phyloP scores from a whole-genome alignment of 1,140 invertebrate species.

The Lethrus apterus region DNA sequence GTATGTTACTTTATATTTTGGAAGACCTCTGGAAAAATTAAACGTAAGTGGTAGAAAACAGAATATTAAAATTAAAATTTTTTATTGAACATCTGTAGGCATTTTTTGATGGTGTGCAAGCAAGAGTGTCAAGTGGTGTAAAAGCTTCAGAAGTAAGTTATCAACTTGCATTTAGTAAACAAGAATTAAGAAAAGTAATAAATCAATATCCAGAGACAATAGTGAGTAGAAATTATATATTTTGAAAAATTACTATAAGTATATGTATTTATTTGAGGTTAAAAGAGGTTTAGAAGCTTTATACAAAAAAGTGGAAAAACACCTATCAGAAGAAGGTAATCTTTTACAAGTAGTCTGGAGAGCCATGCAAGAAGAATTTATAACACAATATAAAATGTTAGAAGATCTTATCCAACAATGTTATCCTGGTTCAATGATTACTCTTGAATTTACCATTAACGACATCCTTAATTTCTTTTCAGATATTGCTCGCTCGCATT shows the following conservation, averaged over 20 bases:
- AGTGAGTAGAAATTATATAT: constrained; percentile 28
- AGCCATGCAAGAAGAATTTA: constrained; percentile 99
- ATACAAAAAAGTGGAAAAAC: constrained; percentile 96
- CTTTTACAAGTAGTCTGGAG: constrained; percentile 96
- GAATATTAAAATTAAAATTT: constrained; percentile 7
- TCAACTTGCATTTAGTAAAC: constrained; percentile 95
- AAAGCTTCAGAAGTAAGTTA: constrained; percentile 97
- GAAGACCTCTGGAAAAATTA: constrained; percentile 89
- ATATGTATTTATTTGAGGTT: constrained; percentile 46
- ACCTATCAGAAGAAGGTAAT: constrained; percentile 91
- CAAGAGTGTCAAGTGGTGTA: constrained; percentile 83
- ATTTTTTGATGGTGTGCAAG: constrained; percentile 93
- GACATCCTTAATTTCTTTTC: constrained; percentile 96
- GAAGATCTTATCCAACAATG: constrained; percentile 91
- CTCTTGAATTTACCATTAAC: constrained; percentile 91
- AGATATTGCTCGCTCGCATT: constrained; percentile 95
- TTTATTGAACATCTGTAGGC: constrained; percentile 50
- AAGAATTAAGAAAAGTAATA: constrained; percentile 92
- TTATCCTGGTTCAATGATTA: constrained; percentile 93
- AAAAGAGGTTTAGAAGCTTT: constrained; percentile 92
- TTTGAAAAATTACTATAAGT: not conserved
- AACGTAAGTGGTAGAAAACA: constrained; percentile 60
- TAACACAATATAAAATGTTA: constrained; percentile 91
- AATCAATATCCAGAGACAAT: constrained; percentile 92
- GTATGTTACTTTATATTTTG: constrained; percentile 93